A percentile compares a stretch with the other conserved stretches of the same genome.
These are phyloP conservation scores for Tragopan temminckii DNA, from an alignment of 2,797 vertebrate species.

Conservation along the genomic window DNA sequence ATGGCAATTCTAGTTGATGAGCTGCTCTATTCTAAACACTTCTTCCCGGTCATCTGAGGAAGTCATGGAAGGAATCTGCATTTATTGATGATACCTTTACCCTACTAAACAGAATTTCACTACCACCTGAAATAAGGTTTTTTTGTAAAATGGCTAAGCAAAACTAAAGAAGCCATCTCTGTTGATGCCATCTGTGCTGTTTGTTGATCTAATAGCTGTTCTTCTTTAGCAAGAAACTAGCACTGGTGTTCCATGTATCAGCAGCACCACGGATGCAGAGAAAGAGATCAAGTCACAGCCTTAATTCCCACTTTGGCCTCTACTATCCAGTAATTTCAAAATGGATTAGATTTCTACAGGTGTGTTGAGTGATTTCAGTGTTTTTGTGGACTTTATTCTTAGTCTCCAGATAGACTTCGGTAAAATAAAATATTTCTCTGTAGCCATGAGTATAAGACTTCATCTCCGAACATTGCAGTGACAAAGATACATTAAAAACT, in stretches of 20 bases:
- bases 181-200: constrained; percentile 36
- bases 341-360: background rate
- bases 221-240: constrained; percentile 29
- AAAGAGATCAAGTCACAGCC: constrained; percentile 12
- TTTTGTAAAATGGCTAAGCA: constrained; percentile 29
- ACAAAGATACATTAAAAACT: background rate
- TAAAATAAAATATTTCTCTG: background rate
- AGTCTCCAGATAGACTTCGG: background rate
- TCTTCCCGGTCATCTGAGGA: background rate
- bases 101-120: background rate
- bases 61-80: fast-evolving
- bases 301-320: background rate
- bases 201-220: constrained; percentile 30
- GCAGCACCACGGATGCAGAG: background rate
- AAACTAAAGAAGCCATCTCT: constrained; percentile 13
- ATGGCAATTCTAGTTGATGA: fast-evolving
- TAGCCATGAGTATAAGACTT: background rate
- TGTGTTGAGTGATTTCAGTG: background rate
- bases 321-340: background rate
- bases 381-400: background rate
- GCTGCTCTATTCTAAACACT: background rate
- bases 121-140: constrained; percentile 1
- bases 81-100: background rate
- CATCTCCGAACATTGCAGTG: background rate
- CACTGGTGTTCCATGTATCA: background rate